phyloP scores from a whole-genome alignment of 2,113 vertebrate species.

The Trachemys scripta region DNA sequence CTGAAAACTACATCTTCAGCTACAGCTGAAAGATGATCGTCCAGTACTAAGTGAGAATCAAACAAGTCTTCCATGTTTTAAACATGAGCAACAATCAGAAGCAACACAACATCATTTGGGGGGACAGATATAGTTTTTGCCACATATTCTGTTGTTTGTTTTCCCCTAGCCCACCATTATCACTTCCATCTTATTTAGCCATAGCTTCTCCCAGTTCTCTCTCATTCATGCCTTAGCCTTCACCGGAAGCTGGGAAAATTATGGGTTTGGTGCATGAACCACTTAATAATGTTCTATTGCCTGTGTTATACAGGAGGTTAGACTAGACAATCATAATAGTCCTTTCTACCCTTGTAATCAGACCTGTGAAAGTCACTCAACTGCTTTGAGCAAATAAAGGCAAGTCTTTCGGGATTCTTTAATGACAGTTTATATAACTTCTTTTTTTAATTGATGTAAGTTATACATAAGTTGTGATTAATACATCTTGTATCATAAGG shows the following conservation, averaged over 20 bases:
- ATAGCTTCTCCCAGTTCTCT: background rate
- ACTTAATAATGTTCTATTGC: background rate
- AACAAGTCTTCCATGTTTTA: background rate
- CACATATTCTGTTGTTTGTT: background rate
- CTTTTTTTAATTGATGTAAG: accelerated
- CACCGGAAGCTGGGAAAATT: background rate
- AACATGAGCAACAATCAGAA: background rate
- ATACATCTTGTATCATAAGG: background rate
- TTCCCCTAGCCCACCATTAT: background rate
- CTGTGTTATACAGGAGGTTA: background rate
- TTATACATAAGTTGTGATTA: background rate
- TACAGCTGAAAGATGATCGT: background rate
- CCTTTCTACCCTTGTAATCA: background rate
- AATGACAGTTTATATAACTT: background rate
- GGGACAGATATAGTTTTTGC: background rate
- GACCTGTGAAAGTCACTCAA: background rate
- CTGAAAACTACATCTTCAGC: background rate
- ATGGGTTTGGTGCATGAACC: background rate
- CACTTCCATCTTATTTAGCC: background rate
- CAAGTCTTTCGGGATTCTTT: background rate
- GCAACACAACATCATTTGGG: background rate
- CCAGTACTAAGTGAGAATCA: background rate
- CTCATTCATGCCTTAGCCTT: background rate
- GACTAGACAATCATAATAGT: background rate
- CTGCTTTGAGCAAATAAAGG: background rate